Evolutionary conservation across 1,140 invertebrate species (phyloP).

Genomic region (Rhynchophorus ferrugineus): DNA sequence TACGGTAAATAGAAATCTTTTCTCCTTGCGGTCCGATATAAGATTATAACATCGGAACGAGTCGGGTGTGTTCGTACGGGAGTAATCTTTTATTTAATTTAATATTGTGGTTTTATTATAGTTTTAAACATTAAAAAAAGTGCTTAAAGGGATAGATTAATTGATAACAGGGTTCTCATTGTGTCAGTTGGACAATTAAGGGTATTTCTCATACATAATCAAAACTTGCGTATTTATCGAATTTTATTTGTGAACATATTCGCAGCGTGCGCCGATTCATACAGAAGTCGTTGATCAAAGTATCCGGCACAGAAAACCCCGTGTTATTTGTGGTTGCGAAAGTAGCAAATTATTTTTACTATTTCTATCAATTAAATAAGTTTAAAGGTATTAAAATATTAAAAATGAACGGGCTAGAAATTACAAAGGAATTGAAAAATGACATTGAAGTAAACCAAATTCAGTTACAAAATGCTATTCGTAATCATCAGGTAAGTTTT

Average conservation of each 20-base stretch:
- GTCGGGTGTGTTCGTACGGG: not conserved
- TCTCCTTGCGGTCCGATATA: not conserved
- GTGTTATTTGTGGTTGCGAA: constrained; percentile 12
- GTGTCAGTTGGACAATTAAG: no score
- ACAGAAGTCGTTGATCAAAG: constrained; percentile 10
- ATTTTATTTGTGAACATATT: constrained; percentile 17
- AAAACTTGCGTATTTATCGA: constrained; percentile 18
- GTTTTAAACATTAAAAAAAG: not conserved
- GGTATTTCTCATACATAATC: no score
- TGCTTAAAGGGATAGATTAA: no score
- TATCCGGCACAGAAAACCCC: constrained; percentile 13
- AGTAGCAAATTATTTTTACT: constrained; percentile 9
- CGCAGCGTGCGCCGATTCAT: constrained; percentile 17
- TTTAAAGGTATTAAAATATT: not conserved
- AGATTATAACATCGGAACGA: not conserved
- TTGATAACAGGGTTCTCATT: no score
- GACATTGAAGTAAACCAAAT: constrained; percentile 55
- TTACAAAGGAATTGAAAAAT: constrained; percentile 55
- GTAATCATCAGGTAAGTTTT: constrained; percentile 57
- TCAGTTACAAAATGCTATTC: constrained; percentile 58
- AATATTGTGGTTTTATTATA: not conserved
- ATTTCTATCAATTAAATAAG: not conserved
- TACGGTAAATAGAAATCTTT: not conserved
- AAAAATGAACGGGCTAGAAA: constrained; percentile 48
- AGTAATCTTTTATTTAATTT: not conserved